Conservation (phyloP, 2,113 vertebrate genomes). For the Cisticola juncidis region DNA sequence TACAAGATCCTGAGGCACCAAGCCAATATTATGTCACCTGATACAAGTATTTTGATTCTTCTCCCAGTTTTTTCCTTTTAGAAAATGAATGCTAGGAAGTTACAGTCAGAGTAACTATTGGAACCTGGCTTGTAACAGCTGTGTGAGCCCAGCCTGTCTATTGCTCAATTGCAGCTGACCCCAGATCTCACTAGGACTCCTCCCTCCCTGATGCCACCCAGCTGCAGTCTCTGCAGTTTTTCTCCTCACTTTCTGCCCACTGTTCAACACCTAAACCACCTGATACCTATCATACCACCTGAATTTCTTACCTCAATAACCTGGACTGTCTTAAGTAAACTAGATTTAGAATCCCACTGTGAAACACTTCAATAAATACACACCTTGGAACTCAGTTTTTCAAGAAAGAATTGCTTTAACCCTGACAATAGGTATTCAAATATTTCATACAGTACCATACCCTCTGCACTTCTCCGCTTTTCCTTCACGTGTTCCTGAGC, state of each 20-base stretch:
- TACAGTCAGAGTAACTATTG: not conserved
- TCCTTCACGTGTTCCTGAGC: constrained; percentile 90
- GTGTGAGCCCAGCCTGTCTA: accelerated
- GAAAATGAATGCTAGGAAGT: not conserved
- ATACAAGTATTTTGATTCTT: not conserved
- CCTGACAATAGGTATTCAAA: not conserved
- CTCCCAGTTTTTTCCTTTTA: not conserved
- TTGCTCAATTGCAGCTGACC: not conserved
- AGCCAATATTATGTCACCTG: not conserved
- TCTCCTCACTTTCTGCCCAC: not conserved
- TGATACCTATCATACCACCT: not conserved
- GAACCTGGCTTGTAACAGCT: not conserved
- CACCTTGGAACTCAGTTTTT: not conserved
- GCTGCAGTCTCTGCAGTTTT: not conserved
- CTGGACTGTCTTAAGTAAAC: not conserved
- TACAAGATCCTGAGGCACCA: not conserved
- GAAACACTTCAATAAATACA: not conserved
- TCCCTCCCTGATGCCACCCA: not conserved
- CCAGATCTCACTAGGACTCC: not conserved
- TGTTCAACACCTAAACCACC: not conserved
- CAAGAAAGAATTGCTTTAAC: not conserved
- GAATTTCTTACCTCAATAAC: not conserved
- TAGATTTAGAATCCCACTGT: not conserved
- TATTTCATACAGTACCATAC: constrained; percentile 56
- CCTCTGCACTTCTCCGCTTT: constrained; percentile 91